Evolutionary conservation across 2,113 vertebrate genomes (phyloP), one percentile per base, ranked within the genome.

Genomic region (Cromileptes altivelis): DNA sequence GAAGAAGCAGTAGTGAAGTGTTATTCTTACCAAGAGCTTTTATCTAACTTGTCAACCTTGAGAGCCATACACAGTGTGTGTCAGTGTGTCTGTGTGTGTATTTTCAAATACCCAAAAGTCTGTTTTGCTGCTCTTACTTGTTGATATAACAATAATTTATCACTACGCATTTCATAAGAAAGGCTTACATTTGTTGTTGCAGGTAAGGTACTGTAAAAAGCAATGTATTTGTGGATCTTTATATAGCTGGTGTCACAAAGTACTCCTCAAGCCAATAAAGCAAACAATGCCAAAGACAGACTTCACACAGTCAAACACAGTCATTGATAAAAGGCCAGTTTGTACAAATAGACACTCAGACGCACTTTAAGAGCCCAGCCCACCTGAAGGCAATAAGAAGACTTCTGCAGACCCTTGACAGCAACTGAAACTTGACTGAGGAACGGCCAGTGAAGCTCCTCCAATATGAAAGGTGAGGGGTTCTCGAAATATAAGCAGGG

Each of bases 1-100:
- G 42, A 53, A 60, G 49, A 47, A 49, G 30, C 64, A 57, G 58
- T 50, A 57, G 58, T 45, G 58, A 58, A 53, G 56, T 78, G 37
- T 65, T 84, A 27, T 77, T 82, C 64, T 85, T 50, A 40, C 13
- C 12, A 63, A 72, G 82, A 60, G 60, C 64, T 77, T 80, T 86
- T 25, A 68, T 82, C 56, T 62, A 62, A 49, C 69, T 79, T 79
- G 80, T 81, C 80, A 77, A 45, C 67, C 56, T 72, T 81, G 65
- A 78, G 47, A 64, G 25, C 27, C 56, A 57, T 17, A 47, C 21
- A 76, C 42, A 57, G 27, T 56, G 27, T 23, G 70, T 13, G 27
- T 53, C 19, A 4, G 2, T 37, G 14, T 18, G 15, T 50, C 40
- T 37, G 23, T 52, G 12, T 58, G 14, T 6, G 2, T 45, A 0